Conservation (phyloP, 2,113 vertebrate genomes). For the Nannospalax galili region DNA sequence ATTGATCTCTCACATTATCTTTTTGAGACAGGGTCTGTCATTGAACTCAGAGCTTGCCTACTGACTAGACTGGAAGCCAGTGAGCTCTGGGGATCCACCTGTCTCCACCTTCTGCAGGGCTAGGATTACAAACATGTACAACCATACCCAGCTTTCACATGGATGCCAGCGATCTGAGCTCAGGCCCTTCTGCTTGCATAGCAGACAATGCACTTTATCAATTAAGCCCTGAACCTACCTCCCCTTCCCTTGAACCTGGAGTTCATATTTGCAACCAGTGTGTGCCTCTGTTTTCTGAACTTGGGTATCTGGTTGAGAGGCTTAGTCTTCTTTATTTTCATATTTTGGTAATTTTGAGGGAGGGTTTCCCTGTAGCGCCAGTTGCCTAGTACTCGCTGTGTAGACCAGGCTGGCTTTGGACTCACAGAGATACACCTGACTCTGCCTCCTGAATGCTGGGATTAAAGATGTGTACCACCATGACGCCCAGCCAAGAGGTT, state of each 20-base stretch:
- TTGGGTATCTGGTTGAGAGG: too few species aligned
- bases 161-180: not conserved
- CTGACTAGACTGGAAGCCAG: not conserved
- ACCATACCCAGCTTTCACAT: not conserved
- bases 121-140: not conserved
- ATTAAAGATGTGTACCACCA: too few species aligned
- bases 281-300: too few species aligned
- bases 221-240: not conserved
- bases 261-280: not conserved
- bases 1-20: not conserved
- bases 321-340: too few species aligned
- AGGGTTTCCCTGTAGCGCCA: too few species aligned
- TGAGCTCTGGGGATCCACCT: not conserved
- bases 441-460: too few species aligned
- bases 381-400: too few species aligned
- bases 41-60: not conserved
- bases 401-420: too few species aligned
- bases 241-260: not conserved
- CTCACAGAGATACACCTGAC: too few species aligned
- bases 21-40: not conserved
- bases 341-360: too few species aligned
- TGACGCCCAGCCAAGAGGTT: too few species aligned
- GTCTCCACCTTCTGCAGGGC: not conserved
- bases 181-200: not conserved
- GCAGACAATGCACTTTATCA: not conserved